Evolutionary conservation across 2,797 vertebrate genomes (phyloP).

Genomic region (Siniperca undulata): DNA sequence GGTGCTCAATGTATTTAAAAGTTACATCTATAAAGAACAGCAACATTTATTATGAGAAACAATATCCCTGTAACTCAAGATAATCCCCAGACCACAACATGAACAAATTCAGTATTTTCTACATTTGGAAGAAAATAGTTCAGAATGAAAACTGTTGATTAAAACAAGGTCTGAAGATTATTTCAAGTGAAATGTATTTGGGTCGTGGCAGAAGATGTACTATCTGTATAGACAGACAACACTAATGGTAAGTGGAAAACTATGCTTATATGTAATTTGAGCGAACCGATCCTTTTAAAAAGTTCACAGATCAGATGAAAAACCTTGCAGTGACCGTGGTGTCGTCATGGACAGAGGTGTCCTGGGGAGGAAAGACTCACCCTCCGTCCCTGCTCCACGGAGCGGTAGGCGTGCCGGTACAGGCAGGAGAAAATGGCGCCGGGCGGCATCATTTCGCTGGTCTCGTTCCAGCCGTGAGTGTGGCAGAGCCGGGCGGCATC

Average conservation of each 20-base stretch:
- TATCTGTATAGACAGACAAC: background rate
- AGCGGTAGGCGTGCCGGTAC: conserved; percentile 96
- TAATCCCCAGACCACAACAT: background rate
- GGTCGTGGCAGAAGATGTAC: background rate
- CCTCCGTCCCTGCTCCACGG: conserved; percentile 95
- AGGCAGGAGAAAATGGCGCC: conserved; percentile 97
- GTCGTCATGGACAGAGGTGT: background rate
- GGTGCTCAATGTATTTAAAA: background rate
- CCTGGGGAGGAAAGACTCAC: conserved; percentile 77
- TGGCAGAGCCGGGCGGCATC: conserved; percentile 95
- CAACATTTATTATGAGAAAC: background rate
- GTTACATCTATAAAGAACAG: background rate
- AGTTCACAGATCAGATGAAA: background rate
- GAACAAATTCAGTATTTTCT: background rate
- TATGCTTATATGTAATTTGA: background rate
- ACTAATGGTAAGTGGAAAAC: background rate
- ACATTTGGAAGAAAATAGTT: background rate
- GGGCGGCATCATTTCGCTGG: conserved; percentile 93
- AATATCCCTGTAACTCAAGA: background rate
- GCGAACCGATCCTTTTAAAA: background rate
- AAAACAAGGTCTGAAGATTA: background rate
- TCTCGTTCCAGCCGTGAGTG: conserved; percentile 96
- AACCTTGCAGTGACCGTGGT: background rate
- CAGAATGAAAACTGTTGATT: background rate
- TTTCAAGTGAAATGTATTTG: background rate